phyloP scores from a whole-genome alignment of 2,113 vertebrate species.

The Grus americana region DNA sequence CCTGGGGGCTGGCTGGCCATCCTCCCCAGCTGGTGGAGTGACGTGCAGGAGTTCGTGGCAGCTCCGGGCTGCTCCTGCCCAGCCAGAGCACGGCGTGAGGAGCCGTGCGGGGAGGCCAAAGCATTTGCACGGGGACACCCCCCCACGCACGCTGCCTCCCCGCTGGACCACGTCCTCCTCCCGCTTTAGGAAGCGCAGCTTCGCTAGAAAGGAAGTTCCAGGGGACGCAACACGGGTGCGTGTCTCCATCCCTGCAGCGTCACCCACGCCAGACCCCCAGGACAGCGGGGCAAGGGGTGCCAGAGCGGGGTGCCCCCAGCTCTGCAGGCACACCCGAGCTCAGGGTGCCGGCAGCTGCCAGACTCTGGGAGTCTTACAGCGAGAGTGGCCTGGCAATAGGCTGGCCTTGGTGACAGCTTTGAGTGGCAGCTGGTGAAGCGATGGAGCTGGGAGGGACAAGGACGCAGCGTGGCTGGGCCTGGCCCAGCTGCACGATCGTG shows the following conservation, averaged over 20 bases:
- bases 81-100: neutral
- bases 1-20: neutral
- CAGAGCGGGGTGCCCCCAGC: neutral
- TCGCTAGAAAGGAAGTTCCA: neutral
- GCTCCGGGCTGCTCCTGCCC: neutral
- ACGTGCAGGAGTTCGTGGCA: rapidly evolving
- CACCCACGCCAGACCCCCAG: neutral
- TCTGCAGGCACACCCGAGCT: neutral
- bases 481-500: neutral
- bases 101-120: no score
- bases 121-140: neutral
- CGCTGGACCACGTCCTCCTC: neutral
- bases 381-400: neutral
- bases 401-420: neutral
- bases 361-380: neutral
- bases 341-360: neutral
- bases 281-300: neutral
- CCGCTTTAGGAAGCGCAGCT: neutral
- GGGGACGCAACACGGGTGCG: rapidly evolving
- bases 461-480: neutral
- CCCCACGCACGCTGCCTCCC: no score
- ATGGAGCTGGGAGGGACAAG: neutral
- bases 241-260: neutral
- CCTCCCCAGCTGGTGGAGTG: neutral
- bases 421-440: neutral